phyloP scores from a whole-genome alignment of 2,113 vertebrate species.

The Pica pica region DNA sequence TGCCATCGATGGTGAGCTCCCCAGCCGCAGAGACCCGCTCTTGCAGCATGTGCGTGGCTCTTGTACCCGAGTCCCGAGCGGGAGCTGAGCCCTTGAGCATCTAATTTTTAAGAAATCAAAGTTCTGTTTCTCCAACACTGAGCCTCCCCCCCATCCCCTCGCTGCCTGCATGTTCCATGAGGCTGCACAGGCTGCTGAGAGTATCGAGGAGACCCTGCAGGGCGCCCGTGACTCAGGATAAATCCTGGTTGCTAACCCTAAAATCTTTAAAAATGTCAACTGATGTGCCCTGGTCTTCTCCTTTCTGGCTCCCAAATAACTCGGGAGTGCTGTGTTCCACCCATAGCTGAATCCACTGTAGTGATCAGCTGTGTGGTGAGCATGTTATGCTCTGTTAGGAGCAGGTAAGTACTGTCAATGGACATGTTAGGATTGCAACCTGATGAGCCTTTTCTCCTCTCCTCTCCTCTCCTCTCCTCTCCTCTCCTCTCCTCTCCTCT shows the following conservation, averaged over 20 bases:
- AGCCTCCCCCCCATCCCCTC: not conserved
- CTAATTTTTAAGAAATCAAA: not conserved
- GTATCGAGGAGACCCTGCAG: rapidly evolving
- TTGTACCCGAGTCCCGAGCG: rapidly evolving
- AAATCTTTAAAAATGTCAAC: not conserved
- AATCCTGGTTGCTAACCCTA: not conserved
- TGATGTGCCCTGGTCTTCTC: not conserved
- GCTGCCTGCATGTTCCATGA: not conserved
- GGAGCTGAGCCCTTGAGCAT: not conserved
- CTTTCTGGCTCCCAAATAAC: not conserved
- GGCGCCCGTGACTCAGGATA: not conserved
- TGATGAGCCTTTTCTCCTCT: not conserved
- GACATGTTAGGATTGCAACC: not conserved
- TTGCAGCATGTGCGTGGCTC: not conserved
- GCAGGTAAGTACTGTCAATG: not conserved
- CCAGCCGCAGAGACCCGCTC: rapidly evolving
- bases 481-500: not conserved
- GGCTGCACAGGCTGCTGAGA: not conserved
- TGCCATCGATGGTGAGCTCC: not conserved
- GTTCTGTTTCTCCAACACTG: not conserved
- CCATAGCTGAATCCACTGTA: not conserved
- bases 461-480: not conserved
- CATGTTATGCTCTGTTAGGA: rapidly evolving
- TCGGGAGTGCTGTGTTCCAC: rapidly evolving
- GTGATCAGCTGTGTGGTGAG: not conserved